A percentile compares a stretch with the other conserved stretches of the same genome.
Evolutionary conservation across 2,797 vertebrate species (phyloP).

Genomic region (Tangara arthus): DNA sequence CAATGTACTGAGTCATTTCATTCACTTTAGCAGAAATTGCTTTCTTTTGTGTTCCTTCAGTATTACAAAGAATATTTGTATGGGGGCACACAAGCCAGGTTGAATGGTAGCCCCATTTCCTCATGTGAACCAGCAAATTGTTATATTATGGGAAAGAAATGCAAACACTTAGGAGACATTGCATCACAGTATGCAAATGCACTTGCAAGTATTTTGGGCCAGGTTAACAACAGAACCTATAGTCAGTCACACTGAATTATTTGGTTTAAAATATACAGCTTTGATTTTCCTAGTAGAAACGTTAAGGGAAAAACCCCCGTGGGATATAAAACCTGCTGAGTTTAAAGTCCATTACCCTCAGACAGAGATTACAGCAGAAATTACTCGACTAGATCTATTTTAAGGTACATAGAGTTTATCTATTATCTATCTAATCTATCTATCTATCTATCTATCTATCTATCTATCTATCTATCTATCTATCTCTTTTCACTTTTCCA

Average conservation of each 20-base stretch:
- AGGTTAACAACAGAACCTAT: background rate
- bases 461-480: background rate
- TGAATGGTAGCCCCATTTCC: background rate
- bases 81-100: background rate
- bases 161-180: background rate
- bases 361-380: background rate
- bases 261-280: background rate
- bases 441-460: background rate
- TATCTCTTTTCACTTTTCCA: background rate
- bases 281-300: background rate
- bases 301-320: background rate
- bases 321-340: background rate
- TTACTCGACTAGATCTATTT: background rate
- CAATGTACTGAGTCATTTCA: background rate
- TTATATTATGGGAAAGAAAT: background rate
- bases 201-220: slow-evolving; percentile 1
- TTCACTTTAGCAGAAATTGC: background rate
- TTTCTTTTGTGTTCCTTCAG: background rate
- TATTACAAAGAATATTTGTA: slow-evolving; percentile 2
- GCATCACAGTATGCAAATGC: background rate
- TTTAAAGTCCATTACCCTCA: background rate
- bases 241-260: background rate
- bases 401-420: background rate
- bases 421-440: background rate
- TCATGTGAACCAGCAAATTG: background rate